A percentile compares a stretch with the other conserved stretches of the same genome.
phyloP scores from a whole-genome alignment of 2,797 vertebrate genomes.

The Molossus alvarezi region DNA sequence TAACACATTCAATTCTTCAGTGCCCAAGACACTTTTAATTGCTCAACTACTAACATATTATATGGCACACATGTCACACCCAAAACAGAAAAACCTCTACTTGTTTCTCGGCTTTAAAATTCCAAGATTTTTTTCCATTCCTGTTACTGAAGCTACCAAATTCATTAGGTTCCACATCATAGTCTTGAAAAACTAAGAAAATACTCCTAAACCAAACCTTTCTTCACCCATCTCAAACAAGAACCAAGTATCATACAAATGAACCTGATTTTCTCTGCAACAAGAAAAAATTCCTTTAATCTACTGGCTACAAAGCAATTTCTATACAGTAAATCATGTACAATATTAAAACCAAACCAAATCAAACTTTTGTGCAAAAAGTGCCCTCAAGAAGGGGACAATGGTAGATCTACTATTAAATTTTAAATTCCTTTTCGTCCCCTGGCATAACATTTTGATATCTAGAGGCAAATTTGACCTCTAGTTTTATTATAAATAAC shows the following conservation, averaged over 20 bases:
- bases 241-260: conserved; percentile 30
- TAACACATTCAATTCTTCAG: conserved; percentile 28
- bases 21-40: background rate
- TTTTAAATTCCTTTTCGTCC: conserved; percentile 66
- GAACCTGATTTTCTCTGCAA: conserved; percentile 23
- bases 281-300: conserved; percentile 55
- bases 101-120: conserved; percentile 42
- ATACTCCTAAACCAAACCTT: conserved; percentile 53
- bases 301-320: conserved; percentile 9
- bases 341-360: conserved; percentile 27
- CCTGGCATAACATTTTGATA: conserved; percentile 11
- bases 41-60: background rate
- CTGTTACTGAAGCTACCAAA: conserved; percentile 19
- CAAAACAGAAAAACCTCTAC: background rate
- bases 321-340: background rate
- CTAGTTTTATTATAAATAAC: conserved; percentile 57
- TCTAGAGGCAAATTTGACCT: background rate
- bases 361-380: conserved; percentile 34
- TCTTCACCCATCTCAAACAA: conserved; percentile 16
- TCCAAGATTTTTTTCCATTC: background rate
- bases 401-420: background rate
- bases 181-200: conserved; percentile 66
- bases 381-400: background rate
- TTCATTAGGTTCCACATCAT: background rate
- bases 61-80: background rate